Base-by-base conservation (phyloP, 2,888 invertebrate genomes). In the Urechis unicinctus region DNA sequence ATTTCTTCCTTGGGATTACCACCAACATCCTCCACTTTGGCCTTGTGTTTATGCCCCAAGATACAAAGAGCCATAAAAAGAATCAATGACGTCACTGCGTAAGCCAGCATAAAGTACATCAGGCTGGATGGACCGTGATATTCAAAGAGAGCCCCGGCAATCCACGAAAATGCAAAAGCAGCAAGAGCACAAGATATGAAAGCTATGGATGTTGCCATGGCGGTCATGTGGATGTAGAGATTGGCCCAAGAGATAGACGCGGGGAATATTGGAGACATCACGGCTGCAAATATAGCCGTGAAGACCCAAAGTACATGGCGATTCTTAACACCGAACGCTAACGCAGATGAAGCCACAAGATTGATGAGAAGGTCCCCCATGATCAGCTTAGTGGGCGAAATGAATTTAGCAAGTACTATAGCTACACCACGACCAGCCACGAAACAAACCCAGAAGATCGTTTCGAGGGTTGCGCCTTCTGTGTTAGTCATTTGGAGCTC, bases 391-490 rank as follows among this genome's bases (percentile, higher is more conserved):
- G 29, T 28, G 9, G 25, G 48, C 22, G 17, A 28, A 29, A 48
- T 29, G 9, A 25, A 17, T 13, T 25, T 49, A 0, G 67, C 64
- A 0, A 61, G 48, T 1, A 68, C 21, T 21, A 68, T 64, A 6
- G 66, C 68, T 9, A 59, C 50, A 24, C 64, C 54, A 5, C 67
- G 50, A 0, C 68, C 68, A 2, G 61, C 46, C 1, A 65, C 58
- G 56, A 65, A 67, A 51, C 66, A 62, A 2, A 63, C 62, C 66
- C 67, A 67, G 50, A 65, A 68, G 1, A 58, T 55, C 6, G 66
- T 66, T 52, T 67, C 66, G n/a, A 68, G 56, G 25, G 59, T 59
- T 5, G 66, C 62, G 1, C 64, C 66, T 1, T 62, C 60, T 24
- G 60, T 60, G 5, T 61, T 62, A 21, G 61, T 57, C 42, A 68